These are phyloP conservation scores for Chromoteleia sp. DNA, from an alignment of 2,888 invertebrate species.

Conservation along the genomic window DNA sequence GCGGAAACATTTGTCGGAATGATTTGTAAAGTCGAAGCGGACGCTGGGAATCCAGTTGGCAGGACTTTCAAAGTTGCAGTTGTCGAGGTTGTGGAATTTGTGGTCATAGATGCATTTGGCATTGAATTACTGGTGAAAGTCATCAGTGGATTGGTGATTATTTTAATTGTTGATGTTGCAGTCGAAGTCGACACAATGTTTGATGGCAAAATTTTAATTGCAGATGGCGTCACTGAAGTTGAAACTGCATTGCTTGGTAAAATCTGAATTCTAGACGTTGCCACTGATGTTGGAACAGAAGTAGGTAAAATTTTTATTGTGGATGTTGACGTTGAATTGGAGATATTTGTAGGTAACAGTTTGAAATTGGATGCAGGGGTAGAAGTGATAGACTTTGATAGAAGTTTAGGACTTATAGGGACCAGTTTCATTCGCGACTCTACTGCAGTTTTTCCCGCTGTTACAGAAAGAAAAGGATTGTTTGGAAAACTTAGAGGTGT, in stretches of 20 bases:
- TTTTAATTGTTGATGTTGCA: conserved; percentile 1
- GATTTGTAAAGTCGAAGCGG: conserved; percentile 21
- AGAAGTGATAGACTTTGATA: conserved; percentile 21
- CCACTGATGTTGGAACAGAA: not conserved
- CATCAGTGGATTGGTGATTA: conserved; percentile 42
- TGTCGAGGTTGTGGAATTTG: conserved; percentile 2
- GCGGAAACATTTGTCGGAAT: conserved; percentile 37
- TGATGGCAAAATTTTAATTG: conserved; percentile 17
- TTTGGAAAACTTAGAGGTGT: conserved; percentile 42
- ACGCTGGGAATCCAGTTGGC: conserved; percentile 5
- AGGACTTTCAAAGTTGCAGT: conserved; percentile 16
- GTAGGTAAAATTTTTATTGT: conserved; percentile 29
- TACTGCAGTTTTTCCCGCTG: not conserved
- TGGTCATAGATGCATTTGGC: not conserved
- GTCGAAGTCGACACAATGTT: conserved; percentile 10
- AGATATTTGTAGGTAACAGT: conserved; percentile 7
- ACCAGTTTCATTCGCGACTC: conserved; percentile 39
- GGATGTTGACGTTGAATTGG: conserved; percentile 2
- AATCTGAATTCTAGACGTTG: conserved; percentile 16
- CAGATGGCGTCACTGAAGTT: not conserved
- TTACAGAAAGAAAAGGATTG: conserved; percentile 22
- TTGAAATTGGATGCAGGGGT: conserved; percentile 12
- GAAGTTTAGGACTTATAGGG: conserved; percentile 27
- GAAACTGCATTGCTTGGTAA: not conserved
- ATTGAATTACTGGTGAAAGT: conserved; percentile 20